A percentile compares a stretch with the other conserved stretches of the same genome.
phyloP scores from a whole-genome alignment of 2,113 vertebrate species.

The Mobula birostris region DNA sequence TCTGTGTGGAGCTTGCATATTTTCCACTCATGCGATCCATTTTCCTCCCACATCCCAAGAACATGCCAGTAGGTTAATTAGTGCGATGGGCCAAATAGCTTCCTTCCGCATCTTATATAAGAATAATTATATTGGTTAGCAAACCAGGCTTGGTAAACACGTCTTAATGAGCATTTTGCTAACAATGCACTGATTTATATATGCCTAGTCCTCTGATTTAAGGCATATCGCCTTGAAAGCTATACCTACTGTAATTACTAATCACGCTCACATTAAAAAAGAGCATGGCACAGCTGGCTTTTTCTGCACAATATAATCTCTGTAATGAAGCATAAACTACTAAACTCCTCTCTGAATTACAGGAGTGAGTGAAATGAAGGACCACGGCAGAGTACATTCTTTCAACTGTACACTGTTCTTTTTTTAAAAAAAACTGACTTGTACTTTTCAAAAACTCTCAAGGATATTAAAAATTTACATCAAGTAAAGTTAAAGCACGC shows the following conservation, averaged over 20 bases:
- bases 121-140: too few relatives aligned
- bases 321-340: neutral
- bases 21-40: too few relatives aligned
- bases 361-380: neutral
- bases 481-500: constrained; percentile 17
- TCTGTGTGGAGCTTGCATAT: too few relatives aligned
- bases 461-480: constrained; percentile 36
- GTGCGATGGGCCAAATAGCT: too few relatives aligned
- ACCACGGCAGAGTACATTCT: neutral
- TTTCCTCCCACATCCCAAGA: too few relatives aligned
- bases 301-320: neutral
- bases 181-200: too few relatives aligned
- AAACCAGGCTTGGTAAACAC: too few relatives aligned
- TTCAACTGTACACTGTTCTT: neutral
- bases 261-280: constrained; percentile 11
- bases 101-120: too few relatives aligned
- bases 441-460: constrained; percentile 33
- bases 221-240: too few relatives aligned
- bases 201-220: too few relatives aligned
- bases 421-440: neutral
- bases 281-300: neutral
- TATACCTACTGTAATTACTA: neutral
- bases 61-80: too few relatives aligned
- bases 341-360: constrained; percentile 19
- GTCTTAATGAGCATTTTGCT: too few relatives aligned